Base-by-base conservation (phyloP, 2,113 vertebrate species). In the Brachypodius melanocephalos region DNA sequence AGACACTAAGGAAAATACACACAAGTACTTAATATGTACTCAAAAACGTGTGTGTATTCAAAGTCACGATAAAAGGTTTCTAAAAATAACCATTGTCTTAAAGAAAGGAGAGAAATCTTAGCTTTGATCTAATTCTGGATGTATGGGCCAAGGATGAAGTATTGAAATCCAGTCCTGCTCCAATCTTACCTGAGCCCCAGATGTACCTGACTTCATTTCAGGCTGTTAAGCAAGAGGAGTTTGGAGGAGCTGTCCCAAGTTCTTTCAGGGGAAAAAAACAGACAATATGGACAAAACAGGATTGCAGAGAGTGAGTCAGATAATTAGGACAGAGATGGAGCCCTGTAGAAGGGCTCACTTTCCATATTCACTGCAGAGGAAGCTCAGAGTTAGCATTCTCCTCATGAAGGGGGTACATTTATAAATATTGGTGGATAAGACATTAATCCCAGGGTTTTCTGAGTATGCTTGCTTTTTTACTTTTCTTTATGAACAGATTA, bases 231-330 rank as follows among this genome's bases (percentile, higher is more conserved):
- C 32, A 45, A 68, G 12, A 58, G 12, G 34, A 61, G 7, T 29
- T 77, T 72, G 9, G 12, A 84, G 18, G 22, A 80, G 5, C 4
- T 80, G 14, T 45, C 34, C 22, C 25, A 57, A 9, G 2, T 8
- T 8, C 4, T 42, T 73, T 45, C 51, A 42, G 17, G 40, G 3
- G 2, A 17, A 84, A 66, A 66, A 9, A 43, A 0, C 16, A 65
- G 40, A 20, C 2, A 88, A 9, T 0, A 29, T 5, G 25, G 15
- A 8, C 31, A 78, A 77, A 12, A 31, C 0, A 24, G 6, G 4
- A 1, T 2, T 75, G n/a, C 14, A 75, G 54, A 51, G 28, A 6
- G 4, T 7, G 4, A 80, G 3, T 48, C 31, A 45, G 34, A 15
- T 68, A 67, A 74, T 85, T 40, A 51, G 5, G 13, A 31, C 32